phyloP scores from a whole-genome alignment of 1,140 invertebrate genomes.

The Sitodiplosis mosellana region DNA sequence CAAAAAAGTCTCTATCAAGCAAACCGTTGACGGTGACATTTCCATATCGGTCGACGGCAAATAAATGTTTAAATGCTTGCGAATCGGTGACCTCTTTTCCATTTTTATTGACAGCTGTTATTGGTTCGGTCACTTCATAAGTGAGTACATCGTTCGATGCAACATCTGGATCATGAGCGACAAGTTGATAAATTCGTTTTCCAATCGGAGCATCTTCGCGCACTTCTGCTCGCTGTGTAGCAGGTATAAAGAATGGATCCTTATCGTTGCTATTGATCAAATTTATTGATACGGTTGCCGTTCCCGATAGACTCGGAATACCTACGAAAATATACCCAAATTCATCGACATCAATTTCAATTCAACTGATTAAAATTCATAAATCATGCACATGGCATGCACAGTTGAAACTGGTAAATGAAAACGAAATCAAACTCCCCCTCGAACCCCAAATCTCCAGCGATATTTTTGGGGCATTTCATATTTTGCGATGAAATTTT shows the following conservation, averaged over 20 bases:
- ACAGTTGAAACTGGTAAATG: background rate
- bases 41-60: constrained; percentile 47
- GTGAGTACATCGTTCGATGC: constrained; percentile 43
- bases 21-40: constrained; percentile 41
- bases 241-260: constrained; percentile 64
- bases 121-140: constrained; percentile 50
- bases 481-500: too few species aligned
- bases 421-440: too few species aligned
- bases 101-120: constrained; percentile 61
- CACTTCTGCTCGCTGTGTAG: constrained; percentile 57
- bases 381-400: background rate
- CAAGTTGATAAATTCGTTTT: constrained; percentile 48
- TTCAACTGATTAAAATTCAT: background rate
- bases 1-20: constrained; percentile 21
- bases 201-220: constrained; percentile 59
- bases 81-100: constrained; percentile 47
- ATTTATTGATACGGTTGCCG: constrained; percentile 54
- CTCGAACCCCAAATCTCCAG: background rate
- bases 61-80: constrained; percentile 46
- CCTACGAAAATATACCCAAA: constrained; percentile 25
- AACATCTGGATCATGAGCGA: constrained; percentile 68
- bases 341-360: background rate
- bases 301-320: constrained; percentile 59
- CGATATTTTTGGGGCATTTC: too few species aligned
- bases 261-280: constrained; percentile 80